Percentiles rank a stretch among this genome's conserved stretches.
Conservation (phyloP, 2,888 invertebrate species). For the Dicyrtomina minuta region DNA sequence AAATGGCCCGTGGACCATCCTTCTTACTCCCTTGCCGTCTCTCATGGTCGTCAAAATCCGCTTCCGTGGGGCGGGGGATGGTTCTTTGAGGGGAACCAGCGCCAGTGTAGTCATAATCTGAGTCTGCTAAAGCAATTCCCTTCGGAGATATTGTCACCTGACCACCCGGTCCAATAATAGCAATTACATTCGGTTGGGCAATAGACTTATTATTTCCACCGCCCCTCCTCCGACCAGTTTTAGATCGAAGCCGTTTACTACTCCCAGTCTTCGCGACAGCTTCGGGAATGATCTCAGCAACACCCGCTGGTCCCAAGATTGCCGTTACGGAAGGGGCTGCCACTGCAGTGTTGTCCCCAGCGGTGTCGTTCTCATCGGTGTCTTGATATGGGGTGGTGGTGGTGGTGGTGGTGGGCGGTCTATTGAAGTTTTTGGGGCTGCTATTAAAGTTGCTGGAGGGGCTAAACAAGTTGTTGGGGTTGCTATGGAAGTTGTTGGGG, state of each 20-base stretch:
- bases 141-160: slow-evolving; percentile 39
- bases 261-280: slow-evolving; percentile 38
- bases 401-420: neutral
- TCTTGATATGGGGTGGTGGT: neutral
- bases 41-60: too few species aligned
- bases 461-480: neutral
- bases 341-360: slow-evolving; percentile 44
- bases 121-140: slow-evolving; percentile 43
- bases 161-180: slow-evolving; percentile 46
- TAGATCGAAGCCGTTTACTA: too few species aligned
- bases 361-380: slow-evolving; percentile 30
- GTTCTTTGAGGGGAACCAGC: too few species aligned
- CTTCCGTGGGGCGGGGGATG: too few species aligned
- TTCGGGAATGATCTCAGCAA: slow-evolving; percentile 44
- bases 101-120: too few species aligned
- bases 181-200: slow-evolving; percentile 29
- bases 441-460: neutral
- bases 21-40: too few species aligned
- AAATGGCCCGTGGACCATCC: too few species aligned
- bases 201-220: slow-evolving; percentile 29
- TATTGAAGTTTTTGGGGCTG: neutral
- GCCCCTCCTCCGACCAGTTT: slow-evolving; percentile 15
- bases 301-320: slow-evolving; percentile 50
- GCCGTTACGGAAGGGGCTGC: slow-evolving; percentile 48
- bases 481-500: neutral